These are phyloP conservation scores for Leptinotarsa peninsularis DNA, from an alignment of 2,888 invertebrate genomes.

Conservation along the genomic window DNA sequence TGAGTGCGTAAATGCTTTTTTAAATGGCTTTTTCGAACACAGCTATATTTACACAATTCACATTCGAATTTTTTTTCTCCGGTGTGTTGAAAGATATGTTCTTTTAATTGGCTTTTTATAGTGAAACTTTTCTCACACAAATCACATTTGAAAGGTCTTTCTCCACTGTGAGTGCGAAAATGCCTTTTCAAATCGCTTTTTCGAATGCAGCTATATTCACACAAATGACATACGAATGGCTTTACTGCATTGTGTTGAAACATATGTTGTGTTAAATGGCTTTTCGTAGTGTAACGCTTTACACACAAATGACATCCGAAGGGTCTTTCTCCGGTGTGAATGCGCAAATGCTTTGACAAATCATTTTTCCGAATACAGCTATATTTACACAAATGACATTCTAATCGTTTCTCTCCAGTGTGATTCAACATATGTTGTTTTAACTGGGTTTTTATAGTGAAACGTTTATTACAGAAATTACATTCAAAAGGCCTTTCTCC, in stretches of 20 bases:
- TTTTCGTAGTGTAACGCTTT: background rate
- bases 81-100: constrained; percentile 62
- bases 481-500: constrained; percentile 16
- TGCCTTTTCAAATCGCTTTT: background rate
- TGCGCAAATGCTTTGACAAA: background rate
- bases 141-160: constrained; percentile 60
- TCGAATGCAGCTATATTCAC: background rate
- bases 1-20: constrained; percentile 9
- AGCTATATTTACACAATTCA: constrained; percentile 53
- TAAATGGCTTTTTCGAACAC: background rate
- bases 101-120: constrained; percentile 61
- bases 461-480: background rate
- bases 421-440: background rate
- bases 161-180: constrained; percentile 53
- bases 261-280: background rate
- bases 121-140: constrained; percentile 62
- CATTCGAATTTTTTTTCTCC: constrained; percentile 63
- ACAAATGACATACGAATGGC: constrained; percentile 8
- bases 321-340: background rate
- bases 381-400: background rate
- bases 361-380: background rate
- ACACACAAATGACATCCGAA: background rate
- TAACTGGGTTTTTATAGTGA: background rate
- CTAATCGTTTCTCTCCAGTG: background rate
- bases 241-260: background rate